phyloP scores from a whole-genome alignment of 2,888 invertebrate genomes.

The Brachyptera risi region DNA sequence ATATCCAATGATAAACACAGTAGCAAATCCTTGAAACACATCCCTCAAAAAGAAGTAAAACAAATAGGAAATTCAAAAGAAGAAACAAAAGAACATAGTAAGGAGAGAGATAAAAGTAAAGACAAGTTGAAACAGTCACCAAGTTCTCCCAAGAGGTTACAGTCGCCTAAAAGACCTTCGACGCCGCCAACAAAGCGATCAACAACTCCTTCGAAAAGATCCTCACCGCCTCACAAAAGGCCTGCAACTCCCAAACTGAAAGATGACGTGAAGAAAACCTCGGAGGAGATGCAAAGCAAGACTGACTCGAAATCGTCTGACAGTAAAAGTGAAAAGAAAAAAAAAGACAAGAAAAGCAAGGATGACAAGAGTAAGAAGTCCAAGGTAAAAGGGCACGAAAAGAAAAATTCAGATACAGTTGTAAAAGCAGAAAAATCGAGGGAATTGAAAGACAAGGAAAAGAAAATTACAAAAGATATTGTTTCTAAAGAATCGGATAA shows the following conservation, averaged over 20 bases:
- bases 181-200: conserved; percentile 24
- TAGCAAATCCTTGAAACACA: conserved; percentile 40
- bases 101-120: conserved; percentile 51
- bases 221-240: conserved; percentile 43
- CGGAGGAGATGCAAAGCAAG: conserved; percentile 25
- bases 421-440: conserved; percentile 41
- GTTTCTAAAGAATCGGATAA: conserved; percentile 30
- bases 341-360: conserved; percentile 49
- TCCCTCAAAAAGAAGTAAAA: conserved; percentile 43
- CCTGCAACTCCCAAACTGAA: conserved; percentile 37
- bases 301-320: conserved; percentile 26
- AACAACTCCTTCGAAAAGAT: conserved; percentile 6
- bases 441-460: conserved; percentile 49
- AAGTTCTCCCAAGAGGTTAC: conserved; percentile 5
- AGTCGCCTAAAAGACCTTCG: conserved; percentile 13
- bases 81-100: conserved; percentile 55
- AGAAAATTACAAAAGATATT: conserved; percentile 47
- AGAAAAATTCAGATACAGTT: conserved; percentile 45
- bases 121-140: conserved; percentile 43
- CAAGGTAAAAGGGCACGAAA: conserved; percentile 60
- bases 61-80: conserved; percentile 53
- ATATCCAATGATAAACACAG: conserved; percentile 52
- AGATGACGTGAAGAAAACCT: conserved; percentile 42
- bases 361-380: conserved; percentile 49
- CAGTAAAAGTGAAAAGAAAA: conserved; percentile 34